phyloP scores from a whole-genome alignment of 2,113 vertebrate species.

The Brachirus orientalis region DNA sequence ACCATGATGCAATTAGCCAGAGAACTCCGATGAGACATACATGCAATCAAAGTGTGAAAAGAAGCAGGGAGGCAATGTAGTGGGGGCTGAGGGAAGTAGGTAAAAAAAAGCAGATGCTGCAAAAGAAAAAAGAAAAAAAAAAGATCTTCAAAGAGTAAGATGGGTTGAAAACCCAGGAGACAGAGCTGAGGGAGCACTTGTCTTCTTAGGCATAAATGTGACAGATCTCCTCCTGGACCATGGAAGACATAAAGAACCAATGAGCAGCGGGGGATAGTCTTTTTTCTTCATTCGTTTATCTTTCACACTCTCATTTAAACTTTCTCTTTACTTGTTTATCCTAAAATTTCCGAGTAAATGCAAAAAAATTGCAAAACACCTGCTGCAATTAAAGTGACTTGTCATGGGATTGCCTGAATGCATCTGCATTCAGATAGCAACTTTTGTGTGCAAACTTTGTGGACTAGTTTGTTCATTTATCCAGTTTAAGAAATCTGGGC shows the following conservation, averaged over 20 bases:
- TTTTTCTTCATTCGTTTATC: constrained; percentile 32
- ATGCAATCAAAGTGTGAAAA: constrained; percentile 78
- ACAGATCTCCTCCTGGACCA: constrained; percentile 73
- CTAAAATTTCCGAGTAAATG: constrained; percentile 22
- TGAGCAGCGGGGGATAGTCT: constrained; percentile 57
- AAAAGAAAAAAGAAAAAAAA: constrained; percentile 58
- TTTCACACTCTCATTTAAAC: background rate
- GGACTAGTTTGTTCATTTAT: background rate
- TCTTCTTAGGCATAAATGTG: constrained; percentile 74
- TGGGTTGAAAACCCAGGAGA: constrained; percentile 77
- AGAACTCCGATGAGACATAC: constrained; percentile 76
- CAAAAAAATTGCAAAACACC: constrained; percentile 1
- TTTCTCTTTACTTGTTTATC: constrained; percentile 31
- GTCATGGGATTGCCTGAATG: constrained; percentile 22
- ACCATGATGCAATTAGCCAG: constrained; percentile 81
- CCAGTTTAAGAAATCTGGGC: no score
- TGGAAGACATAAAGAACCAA: constrained; percentile 58
- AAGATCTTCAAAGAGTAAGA: constrained; percentile 75
- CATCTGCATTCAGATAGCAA: background rate
- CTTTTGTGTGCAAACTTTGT: constrained; percentile 1
- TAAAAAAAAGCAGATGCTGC: constrained; percentile 75
- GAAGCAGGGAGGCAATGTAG: constrained; percentile 61
- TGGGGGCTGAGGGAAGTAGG: constrained; percentile 23
- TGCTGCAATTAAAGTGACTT: constrained; percentile 49
- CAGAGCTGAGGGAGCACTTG: constrained; percentile 73